phyloP scores from a whole-genome alignment of 1,140 invertebrate genomes.

The Hyles vespertilio region DNA sequence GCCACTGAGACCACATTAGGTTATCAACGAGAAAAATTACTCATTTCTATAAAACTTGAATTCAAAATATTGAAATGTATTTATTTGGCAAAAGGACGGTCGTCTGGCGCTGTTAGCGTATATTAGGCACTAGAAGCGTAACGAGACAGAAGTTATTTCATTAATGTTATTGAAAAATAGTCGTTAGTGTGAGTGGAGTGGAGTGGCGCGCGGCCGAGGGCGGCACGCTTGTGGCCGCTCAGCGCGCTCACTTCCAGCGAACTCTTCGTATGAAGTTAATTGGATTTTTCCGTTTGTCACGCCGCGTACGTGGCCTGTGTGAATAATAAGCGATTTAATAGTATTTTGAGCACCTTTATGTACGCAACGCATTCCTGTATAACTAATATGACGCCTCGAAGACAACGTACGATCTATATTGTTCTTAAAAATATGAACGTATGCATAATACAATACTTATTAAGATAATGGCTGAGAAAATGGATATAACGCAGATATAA shows the following conservation, averaged over 20 bases:
- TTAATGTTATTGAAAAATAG: conserved; percentile 56
- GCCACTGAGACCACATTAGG: no score
- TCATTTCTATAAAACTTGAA: not conserved
- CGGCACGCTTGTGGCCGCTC: conserved; percentile 4
- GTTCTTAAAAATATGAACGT: no score
- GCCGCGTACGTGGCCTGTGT: conserved; percentile 49
- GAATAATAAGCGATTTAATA: conserved; percentile 59
- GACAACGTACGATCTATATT: conserved; percentile 5
- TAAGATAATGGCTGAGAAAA: no score
- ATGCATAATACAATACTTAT: no score
- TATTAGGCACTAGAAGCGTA: conserved; percentile 21
- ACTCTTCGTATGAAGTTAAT: conserved; percentile 62
- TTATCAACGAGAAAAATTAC: no score
- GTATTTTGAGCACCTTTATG: conserved; percentile 36
- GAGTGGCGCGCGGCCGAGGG: conserved; percentile 13
- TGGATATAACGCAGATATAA: no score
- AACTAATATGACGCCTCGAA: conserved; percentile 5
- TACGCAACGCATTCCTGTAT: not conserved
- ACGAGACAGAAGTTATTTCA: conserved; percentile 40
- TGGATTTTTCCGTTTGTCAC: conserved; percentile 65
- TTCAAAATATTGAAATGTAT: not conserved
- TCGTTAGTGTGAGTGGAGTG: conserved; percentile 42
- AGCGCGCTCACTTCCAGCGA: conserved; percentile 15
- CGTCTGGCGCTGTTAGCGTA: conserved; percentile 14
- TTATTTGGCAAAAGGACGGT: not conserved